Evolutionary conservation across 2,888 invertebrate genomes (phyloP).

Genomic region (Dendrolimus houi): DNA sequence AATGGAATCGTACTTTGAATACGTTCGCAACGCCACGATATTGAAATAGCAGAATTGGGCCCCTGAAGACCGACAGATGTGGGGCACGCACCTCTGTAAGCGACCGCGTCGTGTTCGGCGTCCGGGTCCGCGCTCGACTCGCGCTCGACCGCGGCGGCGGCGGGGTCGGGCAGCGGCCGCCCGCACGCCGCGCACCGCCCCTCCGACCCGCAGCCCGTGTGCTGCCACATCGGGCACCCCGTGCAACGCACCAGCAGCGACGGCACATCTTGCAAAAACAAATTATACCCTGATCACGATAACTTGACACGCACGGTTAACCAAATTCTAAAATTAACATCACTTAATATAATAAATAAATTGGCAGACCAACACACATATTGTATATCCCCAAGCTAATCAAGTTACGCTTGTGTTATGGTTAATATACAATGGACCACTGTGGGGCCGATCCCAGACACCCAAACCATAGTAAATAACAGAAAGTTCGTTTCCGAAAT

Average conservation of each 20-base stretch:
- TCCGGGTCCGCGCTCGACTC: constrained; percentile 14
- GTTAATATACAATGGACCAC: too few relatives aligned
- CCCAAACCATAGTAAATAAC: too few relatives aligned
- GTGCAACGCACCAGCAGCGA: constrained; percentile 58
- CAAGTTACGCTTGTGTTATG: too few relatives aligned
- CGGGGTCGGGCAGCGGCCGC: constrained; percentile 33
- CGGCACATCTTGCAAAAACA: constrained; percentile 43
- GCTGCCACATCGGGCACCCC: constrained; percentile 52
- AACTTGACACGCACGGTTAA: background rate
- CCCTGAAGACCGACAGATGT: too few relatives aligned
- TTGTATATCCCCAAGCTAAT: too few relatives aligned
- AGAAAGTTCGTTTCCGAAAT: too few relatives aligned
- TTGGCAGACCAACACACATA: too few relatives aligned
- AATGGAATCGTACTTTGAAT: too few relatives aligned
- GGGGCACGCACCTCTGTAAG: constrained; percentile 25
- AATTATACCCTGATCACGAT: background rate
- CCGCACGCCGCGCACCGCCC: constrained; percentile 40
- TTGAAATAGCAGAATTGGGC: too few relatives aligned
- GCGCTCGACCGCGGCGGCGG: constrained; percentile 9
- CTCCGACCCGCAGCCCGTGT: constrained; percentile 54
- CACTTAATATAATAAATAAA: too few relatives aligned
- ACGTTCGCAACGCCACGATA: too few relatives aligned
- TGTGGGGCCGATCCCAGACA: too few relatives aligned
- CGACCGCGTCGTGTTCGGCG: constrained; percentile 15
- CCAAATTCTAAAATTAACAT: background rate